Percentiles rank a stretch among this genome's conserved stretches.
Evolutionary conservation across 2,888 invertebrate genomes (phyloP).

Genomic region (Diploptera punctata): DNA sequence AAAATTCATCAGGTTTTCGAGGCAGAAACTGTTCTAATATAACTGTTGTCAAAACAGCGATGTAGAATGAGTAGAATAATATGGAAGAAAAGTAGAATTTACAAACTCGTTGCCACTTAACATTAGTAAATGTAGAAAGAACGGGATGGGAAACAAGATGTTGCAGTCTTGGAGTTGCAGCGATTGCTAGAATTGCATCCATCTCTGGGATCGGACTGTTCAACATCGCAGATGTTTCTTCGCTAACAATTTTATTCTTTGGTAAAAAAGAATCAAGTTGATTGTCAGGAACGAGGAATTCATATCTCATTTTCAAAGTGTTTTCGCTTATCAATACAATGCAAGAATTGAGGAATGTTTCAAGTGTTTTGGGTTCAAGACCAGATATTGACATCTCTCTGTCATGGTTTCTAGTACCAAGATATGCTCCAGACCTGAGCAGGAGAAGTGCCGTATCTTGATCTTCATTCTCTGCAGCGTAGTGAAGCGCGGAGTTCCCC

Average conservation of each 20-base stretch:
- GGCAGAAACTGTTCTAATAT: too few relatives aligned
- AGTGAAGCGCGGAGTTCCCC: conserved; percentile 1
- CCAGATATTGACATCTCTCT: background rate
- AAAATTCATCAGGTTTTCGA: too few relatives aligned
- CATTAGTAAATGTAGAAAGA: background rate
- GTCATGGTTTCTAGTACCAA: background rate
- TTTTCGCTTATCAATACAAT: background rate
- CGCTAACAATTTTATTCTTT: background rate
- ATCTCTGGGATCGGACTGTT: conserved; percentile 5
- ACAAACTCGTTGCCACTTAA: background rate
- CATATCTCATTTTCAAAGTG: background rate
- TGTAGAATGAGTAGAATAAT: background rate
- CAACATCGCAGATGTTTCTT: background rate
- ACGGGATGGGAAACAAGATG: background rate
- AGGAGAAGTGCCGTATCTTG: background rate
- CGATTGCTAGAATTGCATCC: background rate
- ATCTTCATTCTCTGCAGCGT: background rate
- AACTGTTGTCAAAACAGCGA: too few relatives aligned
- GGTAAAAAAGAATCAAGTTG: background rate
- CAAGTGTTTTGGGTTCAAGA: background rate
- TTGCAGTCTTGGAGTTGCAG: too few relatives aligned
- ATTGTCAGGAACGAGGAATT: background rate
- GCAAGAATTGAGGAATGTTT: background rate
- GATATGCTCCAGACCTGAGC: background rate
- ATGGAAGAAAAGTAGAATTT: background rate